These are phyloP conservation scores for Andricus grossulariae DNA, from an alignment of 1,140 invertebrate genomes.

Conservation along the genomic window DNA sequence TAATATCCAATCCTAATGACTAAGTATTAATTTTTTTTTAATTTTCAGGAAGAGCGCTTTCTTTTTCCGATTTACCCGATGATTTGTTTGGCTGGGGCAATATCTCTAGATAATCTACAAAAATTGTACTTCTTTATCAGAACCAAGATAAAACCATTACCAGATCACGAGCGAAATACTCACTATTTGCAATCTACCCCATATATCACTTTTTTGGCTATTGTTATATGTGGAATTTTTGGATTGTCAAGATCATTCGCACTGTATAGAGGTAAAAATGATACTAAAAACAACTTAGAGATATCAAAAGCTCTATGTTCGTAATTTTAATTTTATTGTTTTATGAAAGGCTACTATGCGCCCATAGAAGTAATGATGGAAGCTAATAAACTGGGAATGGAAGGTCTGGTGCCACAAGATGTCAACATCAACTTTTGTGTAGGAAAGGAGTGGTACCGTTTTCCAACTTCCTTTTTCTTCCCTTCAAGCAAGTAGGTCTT, in stretches of 20 bases:
- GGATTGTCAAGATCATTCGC: constrained; percentile 71
- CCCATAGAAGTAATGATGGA: constrained; percentile 93
- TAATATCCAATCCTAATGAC: background rate
- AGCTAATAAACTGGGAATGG: constrained; percentile 80
- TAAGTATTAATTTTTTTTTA: background rate
- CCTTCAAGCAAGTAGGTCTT: constrained; percentile 80
- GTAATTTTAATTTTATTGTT: constrained; percentile 36
- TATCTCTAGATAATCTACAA: constrained; percentile 88
- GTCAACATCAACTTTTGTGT: constrained; percentile 90
- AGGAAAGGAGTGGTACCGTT: constrained; percentile 99
- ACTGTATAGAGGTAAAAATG: constrained; percentile 72
- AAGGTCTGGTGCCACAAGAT: constrained; percentile 76
- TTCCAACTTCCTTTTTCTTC: constrained; percentile 97
- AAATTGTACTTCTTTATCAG: constrained; percentile 85
- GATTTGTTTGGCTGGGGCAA: constrained; percentile 90
- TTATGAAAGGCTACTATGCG: constrained; percentile 86
- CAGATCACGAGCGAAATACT: constrained; percentile 64
- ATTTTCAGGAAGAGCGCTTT: constrained; percentile 88
- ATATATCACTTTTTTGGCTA: constrained; percentile 81
- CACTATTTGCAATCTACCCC: constrained; percentile 87
- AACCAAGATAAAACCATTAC: constrained; percentile 70
- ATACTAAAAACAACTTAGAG: background rate
- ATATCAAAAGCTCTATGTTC: background rate
- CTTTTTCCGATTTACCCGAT: constrained; percentile 98
- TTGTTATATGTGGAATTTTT: constrained; percentile 75